Conservation (phyloP, 2,113 vertebrate species). For the Australoheros scitulus region DNA sequence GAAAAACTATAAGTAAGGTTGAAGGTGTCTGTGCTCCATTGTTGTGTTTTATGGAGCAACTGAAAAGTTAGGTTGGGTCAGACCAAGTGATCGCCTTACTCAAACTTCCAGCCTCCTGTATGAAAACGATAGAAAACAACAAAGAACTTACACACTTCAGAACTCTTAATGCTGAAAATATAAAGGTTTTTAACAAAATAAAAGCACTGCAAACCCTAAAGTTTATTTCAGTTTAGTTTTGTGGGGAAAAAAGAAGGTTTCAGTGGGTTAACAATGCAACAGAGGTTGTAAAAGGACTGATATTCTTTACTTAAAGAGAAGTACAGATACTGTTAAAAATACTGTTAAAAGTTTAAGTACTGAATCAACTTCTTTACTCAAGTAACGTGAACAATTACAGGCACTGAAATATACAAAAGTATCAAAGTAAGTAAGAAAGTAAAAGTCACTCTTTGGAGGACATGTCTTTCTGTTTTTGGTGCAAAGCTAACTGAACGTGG, state of each 20-base stretch:
- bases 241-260: fast-evolving
- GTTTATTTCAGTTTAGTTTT: not conserved
- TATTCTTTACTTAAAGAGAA: no score
- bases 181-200: not conserved
- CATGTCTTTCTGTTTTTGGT: no score
- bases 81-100: not conserved
- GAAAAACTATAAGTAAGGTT: not conserved
- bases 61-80: not conserved
- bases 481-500: no score
- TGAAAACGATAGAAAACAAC: not conserved
- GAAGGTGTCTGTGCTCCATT: not conserved
- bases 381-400: no score
- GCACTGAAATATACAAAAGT: no score
- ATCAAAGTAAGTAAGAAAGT: no score
- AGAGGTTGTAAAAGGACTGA: no score
- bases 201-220: not conserved
- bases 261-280: not conserved
- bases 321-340: no score
- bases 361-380: no score
- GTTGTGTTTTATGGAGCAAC: not conserved
- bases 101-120: not conserved
- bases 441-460: no score
- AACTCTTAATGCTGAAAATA: not conserved
- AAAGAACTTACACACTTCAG: not conserved
- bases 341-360: no score